A percentile compares a stretch with the other conserved stretches of the same genome.
Evolutionary conservation across 2,797 vertebrate species (phyloP).

Genomic region (Malurus leucopterus): DNA sequence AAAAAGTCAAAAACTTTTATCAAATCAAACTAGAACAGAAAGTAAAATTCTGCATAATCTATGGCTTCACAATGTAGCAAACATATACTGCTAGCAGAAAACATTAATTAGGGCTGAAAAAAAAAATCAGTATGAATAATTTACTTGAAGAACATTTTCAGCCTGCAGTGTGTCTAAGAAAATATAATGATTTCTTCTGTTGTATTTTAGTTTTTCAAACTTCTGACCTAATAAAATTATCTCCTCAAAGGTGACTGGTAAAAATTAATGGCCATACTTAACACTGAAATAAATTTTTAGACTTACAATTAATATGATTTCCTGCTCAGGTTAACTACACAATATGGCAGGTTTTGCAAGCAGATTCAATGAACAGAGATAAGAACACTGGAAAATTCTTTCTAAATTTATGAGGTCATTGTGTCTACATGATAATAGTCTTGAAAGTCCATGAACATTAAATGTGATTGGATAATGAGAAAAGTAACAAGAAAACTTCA

Average conservation of each 20-base stretch:
- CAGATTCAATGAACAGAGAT: neutral
- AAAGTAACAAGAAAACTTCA: neutral
- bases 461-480: neutral
- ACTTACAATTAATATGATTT: neutral
- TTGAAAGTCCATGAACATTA: neutral
- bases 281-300: neutral
- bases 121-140: neutral
- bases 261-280: neutral
- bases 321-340: neutral
- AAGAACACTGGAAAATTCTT: neutral
- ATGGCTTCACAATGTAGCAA: neutral
- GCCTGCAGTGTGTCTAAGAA: neutral
- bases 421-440: neutral
- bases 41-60: neutral
- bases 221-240: neutral
- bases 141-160: neutral
- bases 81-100: neutral
- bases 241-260: neutral
- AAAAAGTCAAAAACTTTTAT: neutral
- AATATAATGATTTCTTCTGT: neutral
- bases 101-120: neutral
- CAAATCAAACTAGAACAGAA: neutral
- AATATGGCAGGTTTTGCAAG: neutral
- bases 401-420: neutral
- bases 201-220: neutral